Percentiles rank a stretch among this genome's conserved stretches.
Evolutionary conservation across 2,888 invertebrate genomes (phyloP).

Genomic region (Drosophila koepferae): DNA sequence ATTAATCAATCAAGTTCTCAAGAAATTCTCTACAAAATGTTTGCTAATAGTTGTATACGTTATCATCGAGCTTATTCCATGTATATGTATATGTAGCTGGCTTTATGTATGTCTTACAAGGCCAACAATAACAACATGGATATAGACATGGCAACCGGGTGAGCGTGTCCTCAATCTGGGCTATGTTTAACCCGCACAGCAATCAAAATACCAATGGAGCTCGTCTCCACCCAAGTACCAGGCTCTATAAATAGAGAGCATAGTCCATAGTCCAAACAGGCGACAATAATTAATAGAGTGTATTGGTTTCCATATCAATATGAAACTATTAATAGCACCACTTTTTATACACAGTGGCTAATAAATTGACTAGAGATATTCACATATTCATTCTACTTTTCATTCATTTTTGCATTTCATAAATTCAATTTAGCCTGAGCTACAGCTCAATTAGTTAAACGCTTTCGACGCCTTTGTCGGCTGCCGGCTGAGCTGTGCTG

Average conservation of each 20-base stretch:
- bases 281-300: constrained; percentile 23
- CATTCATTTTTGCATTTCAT: too few species aligned
- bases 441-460: background rate
- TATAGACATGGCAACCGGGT: constrained; percentile 42
- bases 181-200: constrained; percentile 30
- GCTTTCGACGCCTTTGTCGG: constrained; percentile 38
- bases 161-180: constrained; percentile 51
- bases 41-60: background rate
- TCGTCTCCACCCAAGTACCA: constrained; percentile 17
- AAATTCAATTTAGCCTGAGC: background rate
- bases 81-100: background rate
- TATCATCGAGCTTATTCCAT: background rate
- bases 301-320: too few species aligned
- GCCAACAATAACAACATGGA: constrained; percentile 5
- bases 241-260: constrained; percentile 19
- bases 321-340: too few species aligned
- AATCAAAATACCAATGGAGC: constrained; percentile 43
- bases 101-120: background rate
- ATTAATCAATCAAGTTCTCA: background rate
- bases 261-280: constrained; percentile 14
- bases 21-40: background rate
- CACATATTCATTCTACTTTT: too few species aligned
- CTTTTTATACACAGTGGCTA: too few species aligned
- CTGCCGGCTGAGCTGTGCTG: constrained; percentile 10
- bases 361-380: too few species aligned